Conservation (phyloP, 1,140 invertebrate genomes). For the Heliconius himera region DNA sequence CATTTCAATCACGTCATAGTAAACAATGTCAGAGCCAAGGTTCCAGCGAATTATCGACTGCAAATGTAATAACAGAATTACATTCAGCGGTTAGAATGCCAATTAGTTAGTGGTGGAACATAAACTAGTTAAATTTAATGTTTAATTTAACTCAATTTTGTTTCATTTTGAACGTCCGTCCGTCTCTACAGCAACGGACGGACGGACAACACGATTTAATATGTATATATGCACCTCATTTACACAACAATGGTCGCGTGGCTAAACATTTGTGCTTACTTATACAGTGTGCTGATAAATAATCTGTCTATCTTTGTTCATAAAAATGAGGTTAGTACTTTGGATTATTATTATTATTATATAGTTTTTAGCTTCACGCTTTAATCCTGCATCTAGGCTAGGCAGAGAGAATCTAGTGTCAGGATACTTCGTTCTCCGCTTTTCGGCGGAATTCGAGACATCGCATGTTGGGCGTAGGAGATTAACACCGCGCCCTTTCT, state of each 20-base stretch:
- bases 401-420: too few relatives aligned
- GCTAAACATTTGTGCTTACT: conserved; percentile 28
- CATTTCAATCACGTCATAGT: conserved; percentile 16
- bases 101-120: neutral
- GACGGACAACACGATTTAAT: conserved; percentile 38
- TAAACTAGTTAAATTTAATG: neutral
- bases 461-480: too few relatives aligned
- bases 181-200: conserved; percentile 36
- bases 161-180: neutral
- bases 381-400: too few relatives aligned
- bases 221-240: conserved; percentile 38
- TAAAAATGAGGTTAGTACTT: conserved; percentile 17
- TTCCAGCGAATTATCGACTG: conserved; percentile 41
- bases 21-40: conserved; percentile 49
- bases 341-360: neutral
- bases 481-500: too few relatives aligned
- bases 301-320: conserved; percentile 24
- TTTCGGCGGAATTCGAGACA: too few relatives aligned
- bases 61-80: conserved; percentile 41
- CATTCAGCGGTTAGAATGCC: conserved; percentile 10
- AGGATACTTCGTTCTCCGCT: too few relatives aligned
- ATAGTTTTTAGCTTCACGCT: neutral
- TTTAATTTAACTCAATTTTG: neutral
- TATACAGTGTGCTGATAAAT: conserved; percentile 19
- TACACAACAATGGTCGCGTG: conserved; percentile 37